Base-by-base conservation (phyloP, 1,140 invertebrate species). In the Trichonephila clavata region DNA sequence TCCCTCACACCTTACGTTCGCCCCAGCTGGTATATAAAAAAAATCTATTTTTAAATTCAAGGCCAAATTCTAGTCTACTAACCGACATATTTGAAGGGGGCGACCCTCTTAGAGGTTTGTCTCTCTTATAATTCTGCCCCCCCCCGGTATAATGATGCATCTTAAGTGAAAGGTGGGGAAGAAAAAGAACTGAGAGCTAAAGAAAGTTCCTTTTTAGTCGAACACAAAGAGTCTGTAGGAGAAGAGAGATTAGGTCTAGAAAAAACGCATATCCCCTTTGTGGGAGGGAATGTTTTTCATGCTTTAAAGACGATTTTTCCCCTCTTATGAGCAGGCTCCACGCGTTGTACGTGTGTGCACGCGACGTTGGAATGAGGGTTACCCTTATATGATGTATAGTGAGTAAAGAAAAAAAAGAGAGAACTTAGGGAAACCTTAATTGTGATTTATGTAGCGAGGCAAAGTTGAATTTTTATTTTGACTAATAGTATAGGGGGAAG, bases 1-100 rank as follows among this genome's bases (percentile, higher is more conserved):
- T 84, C 81, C 81, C 81, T 84, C 43, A 59, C 50, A 84, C 80
- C 84, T 63, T 61, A 86, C 84, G 1, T 63, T 63, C 27, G 8
- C 59, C 59, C 24, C 60, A 61, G 50, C 60, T 59, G 71, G 24
- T 32, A 20, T 39, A 27, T 8, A 57, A 61, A 61, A 32, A 87
- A 39, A 14, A 7, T 68, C 86, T 89, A 89, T 89, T 89, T 89
- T 89, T 89, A 89, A 89, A 89, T 89, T 89, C 86, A 89, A 89
- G 86, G 86, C 32, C 86, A 71, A 39, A 89, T 89, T 71, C 43
- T 71, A 57, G n/a, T 89, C 61, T 71, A 89, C 63, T 89, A 89
- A 89, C 86, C 86, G 86, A 89, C 86, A 89, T 89, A 59, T 24
- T 39, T 77, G 71, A 77, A 39, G 27, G 43, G 21, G 6, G 6